These are phyloP conservation scores for Datnioides undecimradiatus DNA, from an alignment of 2,113 vertebrate species.

Conservation along the genomic window DNA sequence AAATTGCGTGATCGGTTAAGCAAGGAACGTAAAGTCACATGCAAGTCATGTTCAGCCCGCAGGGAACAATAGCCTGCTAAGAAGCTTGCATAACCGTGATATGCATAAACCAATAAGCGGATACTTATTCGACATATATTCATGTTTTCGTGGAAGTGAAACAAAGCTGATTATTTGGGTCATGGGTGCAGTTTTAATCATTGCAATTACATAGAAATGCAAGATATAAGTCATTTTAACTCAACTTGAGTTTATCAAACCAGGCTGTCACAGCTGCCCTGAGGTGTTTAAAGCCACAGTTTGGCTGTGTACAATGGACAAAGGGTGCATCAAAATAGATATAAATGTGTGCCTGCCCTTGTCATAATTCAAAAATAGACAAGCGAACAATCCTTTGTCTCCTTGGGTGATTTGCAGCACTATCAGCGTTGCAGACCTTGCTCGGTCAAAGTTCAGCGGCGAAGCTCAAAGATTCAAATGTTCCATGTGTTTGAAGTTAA, in stretches of 20 bases:
- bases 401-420: not conserved
- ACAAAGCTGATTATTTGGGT: not conserved
- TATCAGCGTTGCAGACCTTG: not conserved
- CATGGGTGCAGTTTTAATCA: not conserved
- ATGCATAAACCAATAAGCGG: not conserved
- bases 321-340: not conserved
- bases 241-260: too few species aligned
- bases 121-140: not conserved
- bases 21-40: constrained; percentile 74
- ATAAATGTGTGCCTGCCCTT: accelerated
- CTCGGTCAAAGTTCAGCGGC: constrained; percentile 18
- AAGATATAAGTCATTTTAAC: not conserved
- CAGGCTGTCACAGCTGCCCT: not conserved
- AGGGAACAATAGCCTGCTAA: constrained; percentile 62
- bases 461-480: not conserved
- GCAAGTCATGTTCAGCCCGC: constrained; percentile 69
- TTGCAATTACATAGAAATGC: not conserved
- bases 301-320: not conserved
- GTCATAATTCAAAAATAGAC: not conserved
- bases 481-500: not conserved
- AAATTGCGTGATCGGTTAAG: not conserved
- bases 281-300: not conserved
- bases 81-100: constrained; percentile 46
- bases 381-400: not conserved
- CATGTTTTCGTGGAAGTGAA: not conserved